phyloP scores from a whole-genome alignment of 2,113 vertebrate species.

The Larimichthys crocea region DNA sequence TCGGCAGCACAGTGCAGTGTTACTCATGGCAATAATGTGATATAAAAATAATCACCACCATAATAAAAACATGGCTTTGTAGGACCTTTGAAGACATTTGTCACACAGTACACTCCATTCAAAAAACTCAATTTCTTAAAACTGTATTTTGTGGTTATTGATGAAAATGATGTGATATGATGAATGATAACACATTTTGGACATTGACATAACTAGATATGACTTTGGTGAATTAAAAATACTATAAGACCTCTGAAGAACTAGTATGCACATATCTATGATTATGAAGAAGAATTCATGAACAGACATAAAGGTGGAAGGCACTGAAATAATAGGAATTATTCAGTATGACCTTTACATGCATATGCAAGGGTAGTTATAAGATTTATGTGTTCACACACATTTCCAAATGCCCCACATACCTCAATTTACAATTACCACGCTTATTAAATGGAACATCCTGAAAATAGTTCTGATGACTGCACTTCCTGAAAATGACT shows the following conservation, averaged over 20 bases:
- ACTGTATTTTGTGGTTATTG: not conserved
- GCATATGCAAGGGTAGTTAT: not conserved
- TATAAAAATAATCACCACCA: not conserved
- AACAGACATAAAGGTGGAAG: not conserved
- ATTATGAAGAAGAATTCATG: not conserved
- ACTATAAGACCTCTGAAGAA: not conserved
- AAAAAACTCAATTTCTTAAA: not conserved
- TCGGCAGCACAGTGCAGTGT: not conserved
- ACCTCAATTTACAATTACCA: conserved; percentile 14
- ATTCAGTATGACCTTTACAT: conserved; percentile 3
- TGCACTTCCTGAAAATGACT: not conserved
- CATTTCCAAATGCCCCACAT: not conserved
- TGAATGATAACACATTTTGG: not conserved
- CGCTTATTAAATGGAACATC: conserved; percentile 18
- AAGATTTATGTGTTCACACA: not conserved
- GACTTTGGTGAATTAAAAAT: not conserved
- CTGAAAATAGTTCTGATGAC: not conserved
- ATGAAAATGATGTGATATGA: not conserved
- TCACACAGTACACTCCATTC: no score
- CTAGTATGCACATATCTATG: not conserved
- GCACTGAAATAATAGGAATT: not conserved
- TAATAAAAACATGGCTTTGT: not conserved
- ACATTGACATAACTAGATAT: not conserved
- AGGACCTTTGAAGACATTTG: not conserved
- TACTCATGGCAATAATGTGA: not conserved